Conservation (phyloP, 2,797 vertebrate genomes). For the Hydrolagus colliei region DNA sequence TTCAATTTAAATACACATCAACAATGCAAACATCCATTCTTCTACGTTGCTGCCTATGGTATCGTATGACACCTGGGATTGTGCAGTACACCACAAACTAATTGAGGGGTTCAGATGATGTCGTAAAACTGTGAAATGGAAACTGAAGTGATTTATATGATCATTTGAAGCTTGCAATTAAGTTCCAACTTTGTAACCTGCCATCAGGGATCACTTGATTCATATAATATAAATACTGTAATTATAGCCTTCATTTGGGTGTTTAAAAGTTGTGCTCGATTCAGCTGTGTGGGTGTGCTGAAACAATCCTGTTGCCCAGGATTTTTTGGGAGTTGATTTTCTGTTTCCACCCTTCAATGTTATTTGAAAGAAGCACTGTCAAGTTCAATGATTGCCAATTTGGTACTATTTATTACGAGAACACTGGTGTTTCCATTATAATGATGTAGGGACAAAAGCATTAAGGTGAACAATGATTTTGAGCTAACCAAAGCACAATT, state of each 20-base stretch:
- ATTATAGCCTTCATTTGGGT: slow-evolving; percentile 8
- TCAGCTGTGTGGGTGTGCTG: background rate
- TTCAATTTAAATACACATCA: slow-evolving; percentile 3
- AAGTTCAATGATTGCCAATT: background rate
- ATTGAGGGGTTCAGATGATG: slow-evolving; percentile 8
- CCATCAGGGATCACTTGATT: slow-evolving; percentile 9
- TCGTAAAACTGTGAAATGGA: slow-evolving; percentile 25
- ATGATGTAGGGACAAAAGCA: background rate
- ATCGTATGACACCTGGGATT: slow-evolving; percentile 6
- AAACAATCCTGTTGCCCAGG: background rate
- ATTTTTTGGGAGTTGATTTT: background rate
- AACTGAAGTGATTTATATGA: slow-evolving; percentile 11
- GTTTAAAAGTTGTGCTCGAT: background rate
- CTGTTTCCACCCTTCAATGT: background rate
- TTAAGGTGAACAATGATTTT: background rate
- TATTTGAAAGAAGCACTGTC: background rate
- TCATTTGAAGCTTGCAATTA: slow-evolving; percentile 13
- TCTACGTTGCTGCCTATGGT: slow-evolving; percentile 10
- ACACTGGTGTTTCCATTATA: background rate
- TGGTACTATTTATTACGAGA: background rate
- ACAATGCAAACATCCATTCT: slow-evolving; percentile 1
- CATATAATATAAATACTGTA: background rate
- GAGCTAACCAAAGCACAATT: background rate
- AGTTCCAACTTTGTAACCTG: slow-evolving; percentile 7
- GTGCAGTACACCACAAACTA: background rate